Conservation (phyloP, 2,797 vertebrate species). For the Etheostoma nigrum region DNA sequence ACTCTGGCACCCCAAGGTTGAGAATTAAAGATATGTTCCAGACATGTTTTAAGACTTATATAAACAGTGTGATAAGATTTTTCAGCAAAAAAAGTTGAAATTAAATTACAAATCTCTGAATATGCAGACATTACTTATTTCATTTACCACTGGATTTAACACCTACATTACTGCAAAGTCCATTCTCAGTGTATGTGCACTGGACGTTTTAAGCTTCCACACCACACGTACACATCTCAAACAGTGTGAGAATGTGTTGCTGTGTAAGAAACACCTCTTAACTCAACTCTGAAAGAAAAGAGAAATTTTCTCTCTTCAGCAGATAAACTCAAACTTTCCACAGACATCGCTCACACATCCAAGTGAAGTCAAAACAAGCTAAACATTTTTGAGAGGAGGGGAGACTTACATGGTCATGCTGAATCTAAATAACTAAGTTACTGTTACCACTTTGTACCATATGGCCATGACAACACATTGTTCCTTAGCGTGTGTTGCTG, state of each 20-base stretch:
- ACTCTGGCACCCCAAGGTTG: no score
- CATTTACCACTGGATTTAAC: not conserved
- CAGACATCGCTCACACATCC: not conserved
- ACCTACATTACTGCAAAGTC: not conserved
- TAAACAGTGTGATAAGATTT: not conserved
- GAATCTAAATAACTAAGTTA: not conserved
- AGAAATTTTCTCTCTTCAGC: not conserved
- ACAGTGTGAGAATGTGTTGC: no score
- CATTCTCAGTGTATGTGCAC: no score
- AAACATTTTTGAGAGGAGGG: not conserved
- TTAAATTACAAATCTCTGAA: not conserved
- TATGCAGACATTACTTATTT: not conserved
- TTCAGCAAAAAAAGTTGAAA: not conserved
- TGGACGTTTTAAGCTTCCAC: not conserved
- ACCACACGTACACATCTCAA: not conserved
- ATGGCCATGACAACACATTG: not conserved
- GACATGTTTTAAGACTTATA: not conserved
- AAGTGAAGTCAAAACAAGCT: not conserved
- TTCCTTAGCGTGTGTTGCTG: not conserved
- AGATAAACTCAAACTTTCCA: not conserved
- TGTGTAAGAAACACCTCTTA: not conserved
- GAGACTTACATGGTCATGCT: not conserved
- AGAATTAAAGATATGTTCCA: not conserved
- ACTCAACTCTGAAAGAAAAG: not conserved
- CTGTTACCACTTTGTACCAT: not conserved